Evolutionary conservation across 2,797 vertebrate species (phyloP), one percentile per base, ranked within the genome.

Genomic region (Gila robusta): DNA sequence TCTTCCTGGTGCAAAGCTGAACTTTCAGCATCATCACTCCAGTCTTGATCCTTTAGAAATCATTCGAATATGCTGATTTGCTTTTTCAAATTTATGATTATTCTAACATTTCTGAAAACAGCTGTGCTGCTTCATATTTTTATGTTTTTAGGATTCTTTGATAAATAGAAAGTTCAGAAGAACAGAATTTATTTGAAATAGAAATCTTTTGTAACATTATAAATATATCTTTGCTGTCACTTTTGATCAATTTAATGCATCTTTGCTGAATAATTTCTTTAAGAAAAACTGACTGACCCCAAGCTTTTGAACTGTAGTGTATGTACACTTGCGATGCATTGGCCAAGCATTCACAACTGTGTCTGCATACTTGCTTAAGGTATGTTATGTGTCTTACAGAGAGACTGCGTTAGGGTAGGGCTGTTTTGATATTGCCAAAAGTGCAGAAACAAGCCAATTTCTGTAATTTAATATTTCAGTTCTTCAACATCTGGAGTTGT

Each of bases 401-500:
- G 64, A 88, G 87, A 88, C 82, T 71, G 92, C 88, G 89, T 89
- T 89, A 83, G 90, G 91, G 88, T 91, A 92, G 91, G 91, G 91
- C 94, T 95, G 94, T 94, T 95, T 96, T 93, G 93, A 95, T 95
- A 92, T 86, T 94, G 90, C 89, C 91, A 93, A 94, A 86, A 94
- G 93, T 93, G 91, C 92, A 96, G 92, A 93, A 95, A 95, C 93
- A 94, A 95, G 94, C 93, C 93, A 92, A 92, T 94, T 94, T 95
- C 89, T 94, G 94, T 96, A 96, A 96, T 96, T 94, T 94, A 95
- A 96, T 96, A 95, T 96, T 96, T 96, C 93, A 94, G 92, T 94
- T 94, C 94, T 93, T 94, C 94, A 94, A 96, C 95, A 96, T 95
- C 94, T 96, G 96, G 94, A 94, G 94, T 94, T 93, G 92, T 89